Conservation (phyloP, 2,113 vertebrate species). For the Delphinapterus leucas region DNA sequence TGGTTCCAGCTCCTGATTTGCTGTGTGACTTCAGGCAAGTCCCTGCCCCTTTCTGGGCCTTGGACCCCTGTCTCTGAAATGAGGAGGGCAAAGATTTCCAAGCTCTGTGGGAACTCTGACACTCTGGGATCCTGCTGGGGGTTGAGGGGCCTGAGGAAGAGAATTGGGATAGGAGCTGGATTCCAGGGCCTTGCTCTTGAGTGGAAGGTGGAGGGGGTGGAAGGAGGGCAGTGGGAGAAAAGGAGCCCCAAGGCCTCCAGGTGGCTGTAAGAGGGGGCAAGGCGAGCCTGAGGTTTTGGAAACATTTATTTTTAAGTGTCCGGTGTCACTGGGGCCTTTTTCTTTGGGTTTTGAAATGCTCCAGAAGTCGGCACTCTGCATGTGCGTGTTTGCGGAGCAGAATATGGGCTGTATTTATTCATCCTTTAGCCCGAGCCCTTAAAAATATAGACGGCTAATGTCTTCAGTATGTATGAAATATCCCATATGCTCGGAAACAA, state of each 20-base stretch:
- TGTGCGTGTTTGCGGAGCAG: slow-evolving; percentile 60
- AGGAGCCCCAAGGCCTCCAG: slow-evolving; percentile 27
- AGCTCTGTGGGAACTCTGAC: background rate
- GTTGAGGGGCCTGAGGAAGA: background rate
- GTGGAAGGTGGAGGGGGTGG: background rate
- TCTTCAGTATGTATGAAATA: slow-evolving; percentile 90
- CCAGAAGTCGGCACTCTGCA: slow-evolving; percentile 54
- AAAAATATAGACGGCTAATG: slow-evolving; percentile 88
- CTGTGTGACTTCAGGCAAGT: slow-evolving; percentile 73
- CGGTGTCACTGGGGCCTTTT: slow-evolving; percentile 43
- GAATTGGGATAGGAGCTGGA: background rate
- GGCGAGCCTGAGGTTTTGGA: slow-evolving; percentile 20
- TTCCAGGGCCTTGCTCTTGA: background rate
- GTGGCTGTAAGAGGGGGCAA: background rate
- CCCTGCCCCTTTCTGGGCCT: slow-evolving; percentile 57
- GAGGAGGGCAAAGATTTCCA: slow-evolving; percentile 13
- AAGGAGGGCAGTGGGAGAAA: background rate
- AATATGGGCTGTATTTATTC: slow-evolving; percentile 76
- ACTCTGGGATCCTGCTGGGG: background rate
- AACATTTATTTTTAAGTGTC: slow-evolving; percentile 64
- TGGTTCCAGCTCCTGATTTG: slow-evolving; percentile 42
- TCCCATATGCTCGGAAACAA: slow-evolving; percentile 89
- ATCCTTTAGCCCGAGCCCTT: slow-evolving; percentile 74
- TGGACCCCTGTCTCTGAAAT: background rate
- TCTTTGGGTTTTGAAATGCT: slow-evolving; percentile 61